A percentile compares a stretch with the other conserved stretches of the same genome.
Conservation (phyloP, 2,797 vertebrate species). For the Anabas testudineus region DNA sequence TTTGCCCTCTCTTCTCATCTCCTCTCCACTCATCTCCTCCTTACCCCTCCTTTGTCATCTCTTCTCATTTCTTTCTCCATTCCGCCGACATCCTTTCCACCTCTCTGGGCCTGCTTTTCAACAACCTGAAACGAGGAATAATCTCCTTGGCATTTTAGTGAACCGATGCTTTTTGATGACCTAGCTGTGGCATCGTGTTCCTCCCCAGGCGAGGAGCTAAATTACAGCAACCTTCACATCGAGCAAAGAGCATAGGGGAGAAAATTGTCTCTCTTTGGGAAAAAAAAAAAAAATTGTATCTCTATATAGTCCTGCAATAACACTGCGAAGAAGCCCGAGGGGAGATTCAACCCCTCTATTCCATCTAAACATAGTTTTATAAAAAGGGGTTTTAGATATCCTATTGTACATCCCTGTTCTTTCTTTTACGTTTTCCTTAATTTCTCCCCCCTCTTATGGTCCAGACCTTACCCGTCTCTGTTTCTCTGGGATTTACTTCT, state of each 20-base stretch:
- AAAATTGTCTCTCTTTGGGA: conserved; percentile 64
- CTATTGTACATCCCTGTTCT: conserved; percentile 10
- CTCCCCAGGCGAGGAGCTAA: conserved; percentile 61
- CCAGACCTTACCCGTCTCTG: neutral
- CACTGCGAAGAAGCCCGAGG: conserved; percentile 41
- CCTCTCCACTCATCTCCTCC: neutral
- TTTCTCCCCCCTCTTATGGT: neutral
- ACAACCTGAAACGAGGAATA: conserved; percentile 45
- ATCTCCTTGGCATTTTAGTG: conserved; percentile 60
- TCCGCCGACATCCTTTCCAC: neutral
- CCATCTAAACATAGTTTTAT: conserved; percentile 35
- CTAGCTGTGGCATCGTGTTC: conserved; percentile 66
- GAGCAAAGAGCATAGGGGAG: conserved; percentile 52
- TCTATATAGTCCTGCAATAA: conserved; percentile 68
- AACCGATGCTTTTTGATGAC: conserved; percentile 62
- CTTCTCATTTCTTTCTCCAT: neutral
- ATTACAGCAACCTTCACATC: conserved; percentile 65
- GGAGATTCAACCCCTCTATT: conserved; percentile 38
- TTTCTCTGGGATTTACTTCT: neutral
- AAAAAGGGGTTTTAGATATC: conserved; percentile 19
- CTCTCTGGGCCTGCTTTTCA: conserved; percentile 16
- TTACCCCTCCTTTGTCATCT: neutral
- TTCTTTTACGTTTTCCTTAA: neutral
- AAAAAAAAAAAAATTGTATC: conserved; percentile 48
- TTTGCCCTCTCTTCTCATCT: neutral